Base-by-base conservation (phyloP, 2,113 vertebrate genomes). In the Sturnus vulgaris region DNA sequence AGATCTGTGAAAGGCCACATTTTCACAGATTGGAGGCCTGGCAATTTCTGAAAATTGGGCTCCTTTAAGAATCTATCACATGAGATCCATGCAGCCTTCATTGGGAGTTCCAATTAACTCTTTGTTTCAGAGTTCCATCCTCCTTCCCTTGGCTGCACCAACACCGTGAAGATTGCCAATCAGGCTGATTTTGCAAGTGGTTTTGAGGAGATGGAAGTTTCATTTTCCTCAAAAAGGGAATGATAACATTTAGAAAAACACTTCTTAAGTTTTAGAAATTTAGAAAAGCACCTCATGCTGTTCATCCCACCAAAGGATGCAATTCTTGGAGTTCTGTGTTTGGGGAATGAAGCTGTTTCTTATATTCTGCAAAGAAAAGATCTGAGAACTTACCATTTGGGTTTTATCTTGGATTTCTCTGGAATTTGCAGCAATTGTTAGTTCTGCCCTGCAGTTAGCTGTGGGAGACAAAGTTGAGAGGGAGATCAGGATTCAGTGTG, bases 41-140 rank as follows among this genome's bases (percentile, higher is more conserved):
- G 94, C 93, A 96, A 96, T 95, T 97, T 91, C 87, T 92, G 95
- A 94, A 96, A 95, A 96, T 96, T 66, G 81, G 90, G 55, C 88
- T 94, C 76, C 85, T 96, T 93, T 73, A 91, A 92, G 91, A 94
- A 88, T 77, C 75, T 96, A 20, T 80, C 63, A 10, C 64, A 66
- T 77, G 75, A 91, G 87, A 66, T 80, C 82, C 82, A 19, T 13
- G 66, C 71, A 92, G 92, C 84, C 76, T 63, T 83, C 77, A 2
- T 10, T 92, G 86, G 75, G 71, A 49, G 75, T 59, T 80, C 82
- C 93, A 93, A 86, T 93, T 90, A 91, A 90, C 70, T 87, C 10
- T 85, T 96, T 96, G 93, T 95, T 97, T 95, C 90, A 21, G 23
- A 28, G 87, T 72, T 47, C 61, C 31, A n/a, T 37, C 73, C 31